phyloP scores from a whole-genome alignment of 2,888 invertebrate species.

The Volucella inflata region DNA sequence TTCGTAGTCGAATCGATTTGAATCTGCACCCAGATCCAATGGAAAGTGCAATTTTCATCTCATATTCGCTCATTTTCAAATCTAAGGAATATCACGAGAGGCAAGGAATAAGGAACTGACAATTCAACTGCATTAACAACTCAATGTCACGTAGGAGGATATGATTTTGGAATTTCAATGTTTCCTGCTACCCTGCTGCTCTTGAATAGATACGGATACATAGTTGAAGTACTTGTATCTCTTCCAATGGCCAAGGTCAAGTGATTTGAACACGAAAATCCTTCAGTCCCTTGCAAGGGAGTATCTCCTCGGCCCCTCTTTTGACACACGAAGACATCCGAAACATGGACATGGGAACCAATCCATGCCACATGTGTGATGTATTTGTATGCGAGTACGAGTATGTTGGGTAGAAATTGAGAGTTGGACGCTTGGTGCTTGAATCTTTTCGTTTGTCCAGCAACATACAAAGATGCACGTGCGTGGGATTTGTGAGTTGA shows the following conservation, averaged over 20 bases:
- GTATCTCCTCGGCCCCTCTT: not conserved
- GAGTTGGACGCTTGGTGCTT: conserved; percentile 56
- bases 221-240: conserved; percentile 52
- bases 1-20: not conserved
- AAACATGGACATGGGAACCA: conserved; percentile 50
- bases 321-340: conserved; percentile 7
- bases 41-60: conserved; percentile 75
- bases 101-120: not conserved
- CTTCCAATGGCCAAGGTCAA: conserved; percentile 63
- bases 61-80: conserved; percentile 63
- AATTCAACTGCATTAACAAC: conserved; percentile 45
- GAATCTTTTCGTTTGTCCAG: too few relatives aligned
- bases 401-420: conserved; percentile 68
- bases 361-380: conserved; percentile 53
- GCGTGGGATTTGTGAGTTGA: conserved; percentile 70
- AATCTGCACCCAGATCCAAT: conserved; percentile 10
- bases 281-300: not conserved
- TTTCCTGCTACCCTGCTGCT: conserved; percentile 9
- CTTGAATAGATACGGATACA: conserved; percentile 6
- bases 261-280: conserved; percentile 59
- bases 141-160: conserved; percentile 75
- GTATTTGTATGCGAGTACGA: conserved; percentile 34
- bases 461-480: conserved; percentile 42
- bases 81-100: conserved; percentile 56
- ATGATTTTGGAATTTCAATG: conserved; percentile 68